Evolutionary conservation across 1,140 invertebrate genomes (phyloP).

Genomic region (Aethina tumida): DNA sequence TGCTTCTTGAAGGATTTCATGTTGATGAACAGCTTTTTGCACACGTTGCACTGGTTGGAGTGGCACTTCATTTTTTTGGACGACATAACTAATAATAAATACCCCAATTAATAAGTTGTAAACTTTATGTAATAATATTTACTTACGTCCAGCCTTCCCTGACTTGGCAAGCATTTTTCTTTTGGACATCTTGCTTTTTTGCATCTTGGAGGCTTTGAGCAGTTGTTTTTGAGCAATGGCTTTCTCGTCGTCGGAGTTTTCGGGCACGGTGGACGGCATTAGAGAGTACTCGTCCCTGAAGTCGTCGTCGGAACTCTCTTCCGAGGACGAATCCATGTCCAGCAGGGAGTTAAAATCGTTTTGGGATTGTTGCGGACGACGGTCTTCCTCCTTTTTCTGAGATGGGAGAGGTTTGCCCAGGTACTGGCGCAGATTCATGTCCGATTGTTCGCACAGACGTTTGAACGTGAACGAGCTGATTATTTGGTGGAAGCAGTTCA

Average conservation of each 20-base stretch:
- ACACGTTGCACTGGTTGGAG: slow-evolving; percentile 72
- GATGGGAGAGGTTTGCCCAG: slow-evolving; percentile 26
- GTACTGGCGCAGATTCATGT: slow-evolving; percentile 34
- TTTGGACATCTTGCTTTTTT: slow-evolving; percentile 27
- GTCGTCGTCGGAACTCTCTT: slow-evolving; percentile 28
- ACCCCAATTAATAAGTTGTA: too few relatives aligned
- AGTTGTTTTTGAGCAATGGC: slow-evolving; percentile 33
- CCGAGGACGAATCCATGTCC: slow-evolving; percentile 25
- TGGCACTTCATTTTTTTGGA: slow-evolving; percentile 27
- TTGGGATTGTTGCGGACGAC: slow-evolving; percentile 13
- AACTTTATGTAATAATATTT: not conserved
- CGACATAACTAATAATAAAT: slow-evolving; percentile 14
- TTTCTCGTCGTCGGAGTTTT: slow-evolving; percentile 30
- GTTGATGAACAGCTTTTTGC: slow-evolving; percentile 94
- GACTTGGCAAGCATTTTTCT: slow-evolving; percentile 26
- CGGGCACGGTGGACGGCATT: slow-evolving; percentile 10
- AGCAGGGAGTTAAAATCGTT: slow-evolving; percentile 22
- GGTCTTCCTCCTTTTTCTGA: slow-evolving; percentile 19
- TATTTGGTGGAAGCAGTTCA: slow-evolving; percentile 38
- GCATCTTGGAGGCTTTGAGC: slow-evolving; percentile 28
- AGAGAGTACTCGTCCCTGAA: slow-evolving; percentile 24
- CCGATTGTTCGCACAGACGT: slow-evolving; percentile 38
- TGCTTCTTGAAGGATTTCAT: slow-evolving; percentile 97
- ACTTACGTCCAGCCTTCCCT: slow-evolving; percentile 15
- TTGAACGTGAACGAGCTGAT: slow-evolving; percentile 40